Base-by-base conservation (phyloP, 2,797 vertebrate species). In the Brachyalestes nurse region DNA sequence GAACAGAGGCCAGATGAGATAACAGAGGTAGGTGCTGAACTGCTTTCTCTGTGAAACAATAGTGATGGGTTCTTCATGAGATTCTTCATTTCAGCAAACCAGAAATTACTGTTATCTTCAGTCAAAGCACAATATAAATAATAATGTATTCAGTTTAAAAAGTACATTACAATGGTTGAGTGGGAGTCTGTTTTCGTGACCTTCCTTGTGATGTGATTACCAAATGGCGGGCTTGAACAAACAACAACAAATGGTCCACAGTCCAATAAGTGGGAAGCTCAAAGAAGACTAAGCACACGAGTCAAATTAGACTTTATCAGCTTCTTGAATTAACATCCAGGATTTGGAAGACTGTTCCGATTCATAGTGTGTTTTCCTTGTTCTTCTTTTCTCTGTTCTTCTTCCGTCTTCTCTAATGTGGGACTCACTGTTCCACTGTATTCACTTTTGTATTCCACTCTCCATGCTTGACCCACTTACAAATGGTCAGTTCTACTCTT, bases 171-270 rank as follows among this genome's bases (percentile, higher is more conserved):
- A n/a, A n/a, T n/a, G n/a, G n/a, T n/a, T n/a, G 34, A 65, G 14
- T 40, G 28, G 5, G 5, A 34, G 12, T 3, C 42, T 81, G 79
- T 75, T 73, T 74, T 58, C 47, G 9, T n/a, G 71, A 28, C 28
- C 40, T 76, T 28, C n/a, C n/a, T n/a, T n/a, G n/a, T n/a, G n/a
- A 42, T 25, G 6, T 82, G 70, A 78, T 78, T 49, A 77, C 34
- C 49, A 61, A 80, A 82, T 80, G 55, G 84, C 84, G 69, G 70
- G 21, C 67, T 85, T 61, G 42, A 78, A 78, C 73, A 84, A 84
- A 85, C 82, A 83, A 13, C 34, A 25, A 23, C 61, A 62, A 72
- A 60, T 28, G 73, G 45, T 47, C 25, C 8, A 21, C 21, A 51
- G 70, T 75, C 16, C 40, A 55, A n/a, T n/a, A n/a, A n/a, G n/a